Percentiles rank a stretch among this genome's conserved stretches.
Conservation (phyloP, 2,113 vertebrate genomes). For the Pseudonaja textilis region DNA sequence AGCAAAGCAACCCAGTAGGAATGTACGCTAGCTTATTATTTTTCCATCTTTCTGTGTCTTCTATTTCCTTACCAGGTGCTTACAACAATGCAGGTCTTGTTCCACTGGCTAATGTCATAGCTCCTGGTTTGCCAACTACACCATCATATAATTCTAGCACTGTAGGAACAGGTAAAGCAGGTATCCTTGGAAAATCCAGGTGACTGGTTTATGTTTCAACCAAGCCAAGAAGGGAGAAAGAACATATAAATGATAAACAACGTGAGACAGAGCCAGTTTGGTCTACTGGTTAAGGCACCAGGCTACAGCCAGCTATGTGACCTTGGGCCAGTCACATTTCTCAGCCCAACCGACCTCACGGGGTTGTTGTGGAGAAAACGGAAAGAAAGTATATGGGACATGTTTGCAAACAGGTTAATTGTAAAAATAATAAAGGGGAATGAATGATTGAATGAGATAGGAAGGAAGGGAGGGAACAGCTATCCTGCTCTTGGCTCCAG, state of each 20-base stretch:
- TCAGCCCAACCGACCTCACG: neutral
- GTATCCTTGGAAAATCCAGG: constrained; percentile 12
- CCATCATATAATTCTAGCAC: constrained; percentile 82
- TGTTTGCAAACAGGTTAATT: neutral
- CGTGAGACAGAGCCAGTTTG: neutral
- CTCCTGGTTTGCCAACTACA: constrained; percentile 84
- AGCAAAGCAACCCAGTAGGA: neutral
- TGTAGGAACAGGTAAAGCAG: constrained; percentile 83
- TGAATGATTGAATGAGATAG: too few species aligned
- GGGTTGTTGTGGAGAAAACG: neutral
- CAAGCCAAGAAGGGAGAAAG: neutral
- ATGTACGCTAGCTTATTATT: neutral
- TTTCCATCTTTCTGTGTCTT: neutral
- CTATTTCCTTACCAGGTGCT: constrained; percentile 80
- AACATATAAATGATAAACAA: neutral
- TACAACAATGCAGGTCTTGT: constrained; percentile 95
- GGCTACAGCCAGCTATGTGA: neutral
- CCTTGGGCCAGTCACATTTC: neutral
- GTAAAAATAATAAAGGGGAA: neutral
- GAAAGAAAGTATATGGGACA: neutral
- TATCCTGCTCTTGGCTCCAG: neutral
- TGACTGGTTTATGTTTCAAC: neutral
- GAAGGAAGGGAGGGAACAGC: neutral
- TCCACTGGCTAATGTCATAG: constrained; percentile 88
- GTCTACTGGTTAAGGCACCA: neutral